Percentiles rank a stretch among this genome's conserved stretches.
Conservation (phyloP, 2,113 vertebrate genomes). For the Tragelaphus imberbis region DNA sequence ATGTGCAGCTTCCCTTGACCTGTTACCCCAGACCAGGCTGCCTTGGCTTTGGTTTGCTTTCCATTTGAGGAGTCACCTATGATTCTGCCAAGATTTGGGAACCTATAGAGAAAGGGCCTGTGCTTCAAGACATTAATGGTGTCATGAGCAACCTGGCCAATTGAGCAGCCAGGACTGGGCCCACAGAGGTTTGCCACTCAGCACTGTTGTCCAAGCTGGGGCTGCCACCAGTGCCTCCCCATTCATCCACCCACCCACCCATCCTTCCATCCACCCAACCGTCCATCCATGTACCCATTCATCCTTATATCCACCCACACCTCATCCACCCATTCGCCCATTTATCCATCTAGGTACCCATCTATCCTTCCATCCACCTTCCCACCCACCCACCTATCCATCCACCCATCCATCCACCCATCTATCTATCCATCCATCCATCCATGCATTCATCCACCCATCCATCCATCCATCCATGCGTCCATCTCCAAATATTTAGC, state of each 20-base stretch:
- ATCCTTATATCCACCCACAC: no score
- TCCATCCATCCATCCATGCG: not conserved
- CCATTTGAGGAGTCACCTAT: not conserved
- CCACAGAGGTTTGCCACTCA: not conserved
- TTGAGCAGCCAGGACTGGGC: not conserved
- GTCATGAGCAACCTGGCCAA: not conserved
- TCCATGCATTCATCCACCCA: accelerated
- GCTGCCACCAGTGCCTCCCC: not conserved
- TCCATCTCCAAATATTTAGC: not conserved
- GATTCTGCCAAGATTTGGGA: not conserved
- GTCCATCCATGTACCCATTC: not conserved
- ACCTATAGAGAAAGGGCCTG: not conserved
- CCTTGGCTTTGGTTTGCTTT: not conserved
- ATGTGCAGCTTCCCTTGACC: not conserved
- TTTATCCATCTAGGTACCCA: not conserved
- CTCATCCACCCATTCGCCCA: no score
- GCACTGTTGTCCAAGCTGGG: not conserved
- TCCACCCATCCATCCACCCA: not conserved
- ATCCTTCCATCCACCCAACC: accelerated
- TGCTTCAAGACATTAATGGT: not conserved
- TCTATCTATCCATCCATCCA: not conserved
- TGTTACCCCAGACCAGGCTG: not conserved
- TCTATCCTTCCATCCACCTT: not conserved
- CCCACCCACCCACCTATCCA: not conserved
- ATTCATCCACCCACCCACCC: not conserved